Evolutionary conservation across 2,797 vertebrate species (phyloP).

Genomic region (Gymnothorax javanicus): DNA sequence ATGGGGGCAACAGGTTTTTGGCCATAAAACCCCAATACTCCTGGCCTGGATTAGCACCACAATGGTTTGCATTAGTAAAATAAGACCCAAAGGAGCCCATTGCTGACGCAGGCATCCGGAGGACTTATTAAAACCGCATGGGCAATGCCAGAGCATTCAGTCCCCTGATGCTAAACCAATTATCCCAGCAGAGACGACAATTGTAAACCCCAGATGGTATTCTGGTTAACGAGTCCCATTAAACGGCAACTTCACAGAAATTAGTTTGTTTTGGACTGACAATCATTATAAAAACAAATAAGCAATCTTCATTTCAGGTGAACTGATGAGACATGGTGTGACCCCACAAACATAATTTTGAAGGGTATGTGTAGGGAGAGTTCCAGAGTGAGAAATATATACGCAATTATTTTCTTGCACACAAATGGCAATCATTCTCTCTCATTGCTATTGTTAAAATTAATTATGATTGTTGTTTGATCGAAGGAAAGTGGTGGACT

Average conservation of each 20-base stretch:
- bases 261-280: neutral
- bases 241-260: slow-evolving; percentile 36
- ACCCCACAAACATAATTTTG: neutral
- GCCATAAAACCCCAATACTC: slow-evolving; percentile 20
- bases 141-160: slow-evolving; percentile 24
- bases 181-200: slow-evolving; percentile 50
- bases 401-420: neutral
- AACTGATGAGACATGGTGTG: neutral
- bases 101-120: slow-evolving; percentile 44
- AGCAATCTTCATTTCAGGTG: neutral
- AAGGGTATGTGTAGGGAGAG: neutral
- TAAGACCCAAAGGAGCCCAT: slow-evolving; percentile 20
- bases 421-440: neutral
- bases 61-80: neutral
- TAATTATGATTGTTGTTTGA: neutral
- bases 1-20: neutral
- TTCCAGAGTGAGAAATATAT: neutral
- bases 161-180: slow-evolving; percentile 54
- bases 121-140: slow-evolving; percentile 31
- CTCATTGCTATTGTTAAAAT: neutral
- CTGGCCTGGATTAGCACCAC: neutral
- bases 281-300: neutral
- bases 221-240: slow-evolving; percentile 56
- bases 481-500: neutral
- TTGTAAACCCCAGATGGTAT: slow-evolving; percentile 59